Conservation (phyloP, 2,888 invertebrate genomes). For the Melanargia galathea region DNA sequence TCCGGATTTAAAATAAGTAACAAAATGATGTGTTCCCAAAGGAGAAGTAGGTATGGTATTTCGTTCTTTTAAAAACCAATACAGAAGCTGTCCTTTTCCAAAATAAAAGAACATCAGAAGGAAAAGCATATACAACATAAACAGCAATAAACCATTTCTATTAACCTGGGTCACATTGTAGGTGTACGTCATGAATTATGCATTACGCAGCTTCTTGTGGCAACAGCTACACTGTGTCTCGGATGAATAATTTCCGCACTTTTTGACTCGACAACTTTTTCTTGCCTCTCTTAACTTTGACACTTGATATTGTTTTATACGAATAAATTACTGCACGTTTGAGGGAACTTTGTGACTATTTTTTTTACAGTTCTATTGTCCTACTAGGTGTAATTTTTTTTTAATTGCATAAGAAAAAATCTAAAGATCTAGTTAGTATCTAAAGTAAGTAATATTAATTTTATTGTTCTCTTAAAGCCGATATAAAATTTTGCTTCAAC, state of each 20-base stretch:
- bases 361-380: too few species aligned
- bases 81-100: conserved; percentile 32
- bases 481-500: too few species aligned
- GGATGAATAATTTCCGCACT: conserved; percentile 40
- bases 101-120: conserved; percentile 37
- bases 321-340: conserved; percentile 30
- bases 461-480: too few species aligned
- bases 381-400: too few species aligned
- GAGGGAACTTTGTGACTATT: neutral
- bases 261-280: conserved; percentile 35
- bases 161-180: conserved; percentile 60
- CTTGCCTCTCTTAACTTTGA: conserved; percentile 31
- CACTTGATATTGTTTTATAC: conserved; percentile 36
- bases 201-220: conserved; percentile 28
- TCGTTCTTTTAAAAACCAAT: neutral
- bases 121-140: conserved; percentile 43
- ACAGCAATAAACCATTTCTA: conserved; percentile 55
- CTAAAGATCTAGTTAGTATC: too few species aligned
- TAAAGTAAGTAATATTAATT: neutral
- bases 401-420: too few species aligned
- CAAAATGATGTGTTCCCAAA: too few species aligned
- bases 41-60: too few species aligned
- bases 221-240: conserved; percentile 38
- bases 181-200: conserved; percentile 31
- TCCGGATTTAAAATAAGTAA: too few species aligned